Conservation (phyloP, 2,888 invertebrate genomes). For the Acronicta alni region DNA sequence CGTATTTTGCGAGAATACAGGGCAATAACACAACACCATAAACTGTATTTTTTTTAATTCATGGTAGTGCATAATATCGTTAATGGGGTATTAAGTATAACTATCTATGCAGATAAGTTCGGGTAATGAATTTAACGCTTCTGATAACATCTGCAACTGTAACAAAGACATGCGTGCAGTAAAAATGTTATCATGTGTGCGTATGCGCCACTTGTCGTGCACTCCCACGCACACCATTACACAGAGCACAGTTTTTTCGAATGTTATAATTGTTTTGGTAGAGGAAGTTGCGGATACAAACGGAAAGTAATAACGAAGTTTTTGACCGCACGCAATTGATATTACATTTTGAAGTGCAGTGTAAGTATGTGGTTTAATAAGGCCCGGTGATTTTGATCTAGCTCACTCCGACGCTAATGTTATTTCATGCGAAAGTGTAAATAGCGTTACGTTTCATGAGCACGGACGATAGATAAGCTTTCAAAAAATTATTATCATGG, state of each 20-base stretch:
- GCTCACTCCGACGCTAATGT: slow-evolving; percentile 60
- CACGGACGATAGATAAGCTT: slow-evolving; percentile 85
- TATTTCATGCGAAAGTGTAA: slow-evolving; percentile 76
- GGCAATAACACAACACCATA: slow-evolving; percentile 49
- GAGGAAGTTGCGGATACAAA: slow-evolving; percentile 83
- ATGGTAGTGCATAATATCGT: slow-evolving; percentile 54
- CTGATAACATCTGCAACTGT: slow-evolving; percentile 72
- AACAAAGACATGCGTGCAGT: slow-evolving; percentile 74
- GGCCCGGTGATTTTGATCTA: slow-evolving; percentile 61
- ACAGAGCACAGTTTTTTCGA: slow-evolving; percentile 55
- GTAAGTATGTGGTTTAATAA: slow-evolving; percentile 52
- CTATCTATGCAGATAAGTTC: slow-evolving; percentile 62
- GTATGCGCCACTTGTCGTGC: slow-evolving; percentile 61
- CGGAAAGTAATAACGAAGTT: slow-evolving; percentile 70
- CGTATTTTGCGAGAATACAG: slow-evolving; percentile 53
- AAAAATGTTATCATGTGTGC: slow-evolving; percentile 57
- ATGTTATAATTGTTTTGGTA: slow-evolving; percentile 76
- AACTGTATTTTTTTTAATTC: slow-evolving; percentile 54
- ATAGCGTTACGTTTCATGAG: slow-evolving; percentile 80
- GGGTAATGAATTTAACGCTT: slow-evolving; percentile 62
- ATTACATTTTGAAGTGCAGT: slow-evolving; percentile 54
- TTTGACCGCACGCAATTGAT: slow-evolving; percentile 73
- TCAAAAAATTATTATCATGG: slow-evolving; percentile 81
- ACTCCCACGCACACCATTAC: slow-evolving; percentile 73
- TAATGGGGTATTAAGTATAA: slow-evolving; percentile 59